A percentile compares a stretch with the other conserved stretches of the same genome.
These are phyloP conservation scores for Drosophila santomea DNA, from an alignment of 1,140 invertebrate genomes.

Conservation along the genomic window DNA sequence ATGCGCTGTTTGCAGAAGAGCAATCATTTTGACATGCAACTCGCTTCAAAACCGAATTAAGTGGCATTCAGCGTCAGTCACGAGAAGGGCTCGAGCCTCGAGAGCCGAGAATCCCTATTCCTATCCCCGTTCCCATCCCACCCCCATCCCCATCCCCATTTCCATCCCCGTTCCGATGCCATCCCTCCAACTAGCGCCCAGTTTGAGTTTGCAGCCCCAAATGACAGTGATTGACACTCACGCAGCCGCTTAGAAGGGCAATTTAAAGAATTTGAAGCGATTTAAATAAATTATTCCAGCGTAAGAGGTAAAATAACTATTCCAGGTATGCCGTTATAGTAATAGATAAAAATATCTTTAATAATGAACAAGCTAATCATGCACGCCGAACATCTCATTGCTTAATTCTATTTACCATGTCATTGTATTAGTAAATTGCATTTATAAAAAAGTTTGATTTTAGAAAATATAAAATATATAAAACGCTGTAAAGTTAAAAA, in stretches of 20 bases:
- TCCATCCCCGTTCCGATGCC: too few relatives aligned
- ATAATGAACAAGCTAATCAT: too few relatives aligned
- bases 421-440: too few relatives aligned
- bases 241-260: constrained; percentile 42
- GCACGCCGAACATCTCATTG: too few relatives aligned
- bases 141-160: too few relatives aligned
- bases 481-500: too few relatives aligned
- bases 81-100: constrained; percentile 43
- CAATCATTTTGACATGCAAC: constrained; percentile 88
- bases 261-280: constrained; percentile 9
- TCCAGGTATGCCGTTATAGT: background rate
- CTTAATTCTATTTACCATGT: too few relatives aligned
- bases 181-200: constrained; percentile 18
- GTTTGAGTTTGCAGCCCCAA: constrained; percentile 25
- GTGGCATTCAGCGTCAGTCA: constrained; percentile 78
- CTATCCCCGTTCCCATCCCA: too few relatives aligned
- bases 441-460: too few relatives aligned
- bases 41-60: constrained; percentile 84
- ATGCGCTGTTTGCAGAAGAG: constrained; percentile 88
- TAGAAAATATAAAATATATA: too few relatives aligned
- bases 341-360: too few relatives aligned
- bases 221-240: constrained; percentile 71
- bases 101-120: constrained; percentile 17
- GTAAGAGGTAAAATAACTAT: background rate
- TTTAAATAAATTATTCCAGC: background rate